Percentiles rank a stretch among this genome's conserved stretches.
Evolutionary conservation across 1,140 invertebrate genomes (phyloP).

Genomic region (Macrostomum lignano): DNA sequence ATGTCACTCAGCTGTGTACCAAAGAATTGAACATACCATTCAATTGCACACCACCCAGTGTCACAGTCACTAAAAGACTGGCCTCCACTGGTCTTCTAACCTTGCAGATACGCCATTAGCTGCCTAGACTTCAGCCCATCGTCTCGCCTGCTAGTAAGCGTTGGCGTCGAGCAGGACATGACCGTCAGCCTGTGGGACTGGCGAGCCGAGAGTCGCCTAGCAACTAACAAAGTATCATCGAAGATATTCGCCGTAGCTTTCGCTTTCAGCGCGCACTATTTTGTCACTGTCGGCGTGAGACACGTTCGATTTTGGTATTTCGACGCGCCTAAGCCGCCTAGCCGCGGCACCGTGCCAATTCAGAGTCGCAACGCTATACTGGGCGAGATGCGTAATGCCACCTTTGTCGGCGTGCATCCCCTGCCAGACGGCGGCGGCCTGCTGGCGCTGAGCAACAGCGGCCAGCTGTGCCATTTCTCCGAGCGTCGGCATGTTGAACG

Average conservation of each 20-base stretch:
- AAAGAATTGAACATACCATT: no score
- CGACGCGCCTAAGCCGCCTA: slow-evolving; percentile 41
- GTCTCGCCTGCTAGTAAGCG: slow-evolving; percentile 40
- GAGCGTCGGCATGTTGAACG: slow-evolving; percentile 63
- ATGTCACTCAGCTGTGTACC: no score
- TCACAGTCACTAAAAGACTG: no score
- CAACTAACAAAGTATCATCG: slow-evolving; percentile 49
- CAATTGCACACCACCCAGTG: no score
- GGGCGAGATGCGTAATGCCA: no score
- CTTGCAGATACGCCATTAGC: not conserved
- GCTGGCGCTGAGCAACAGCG: no score
- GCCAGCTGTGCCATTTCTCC: slow-evolving; percentile 57
- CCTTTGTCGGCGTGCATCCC: no score
- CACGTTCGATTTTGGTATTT: slow-evolving; percentile 91
- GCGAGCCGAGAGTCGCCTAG: slow-evolving; percentile 60
- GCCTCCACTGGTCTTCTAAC: slow-evolving; percentile 69
- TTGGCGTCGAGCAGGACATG: slow-evolving; percentile 84
- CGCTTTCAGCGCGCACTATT: slow-evolving; percentile 64
- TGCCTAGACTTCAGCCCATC: not conserved
- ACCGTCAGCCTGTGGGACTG: slow-evolving; percentile 90
- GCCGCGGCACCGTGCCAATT: no score
- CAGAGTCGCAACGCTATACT: no score
- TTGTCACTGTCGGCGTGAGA: slow-evolving; percentile 74
- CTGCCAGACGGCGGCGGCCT: no score
- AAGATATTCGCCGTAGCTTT: slow-evolving; percentile 43